These are phyloP conservation scores for Minunthozetes semirufus DNA, from an alignment of 2,888 invertebrate species.

Conservation along the genomic window DNA sequence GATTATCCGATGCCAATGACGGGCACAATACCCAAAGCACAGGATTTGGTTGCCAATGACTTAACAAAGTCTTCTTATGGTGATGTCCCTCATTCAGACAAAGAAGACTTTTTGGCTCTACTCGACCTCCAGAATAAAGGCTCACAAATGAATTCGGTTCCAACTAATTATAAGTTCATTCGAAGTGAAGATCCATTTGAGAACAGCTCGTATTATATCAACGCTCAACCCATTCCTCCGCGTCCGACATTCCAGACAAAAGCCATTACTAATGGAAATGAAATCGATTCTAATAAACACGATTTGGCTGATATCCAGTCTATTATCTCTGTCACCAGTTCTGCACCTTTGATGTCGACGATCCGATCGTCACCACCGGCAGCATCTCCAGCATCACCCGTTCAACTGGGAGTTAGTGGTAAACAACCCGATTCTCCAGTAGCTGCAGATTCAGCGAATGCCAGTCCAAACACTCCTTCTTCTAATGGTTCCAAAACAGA, in stretches of 20 bases:
- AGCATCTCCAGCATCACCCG: slow-evolving; percentile 39
- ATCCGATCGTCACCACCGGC: slow-evolving; percentile 41
- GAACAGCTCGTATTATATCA: slow-evolving; percentile 42
- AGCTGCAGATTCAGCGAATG: slow-evolving; percentile 44
- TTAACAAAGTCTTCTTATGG: neutral
- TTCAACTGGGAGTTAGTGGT: slow-evolving; percentile 25
- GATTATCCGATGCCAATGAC: slow-evolving; percentile 14
- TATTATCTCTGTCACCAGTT: slow-evolving; percentile 67
- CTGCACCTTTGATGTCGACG: slow-evolving; percentile 34
- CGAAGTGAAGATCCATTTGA: slow-evolving; percentile 42
- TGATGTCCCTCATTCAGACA: slow-evolving; percentile 44
- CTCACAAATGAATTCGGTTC: slow-evolving; percentile 36
- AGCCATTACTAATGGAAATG: neutral
- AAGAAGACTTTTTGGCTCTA: slow-evolving; percentile 73
- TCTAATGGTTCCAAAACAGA: slow-evolving; percentile 22
- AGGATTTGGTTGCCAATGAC: neutral
- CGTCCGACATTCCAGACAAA: slow-evolving; percentile 18
- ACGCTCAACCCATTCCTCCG: slow-evolving; percentile 40
- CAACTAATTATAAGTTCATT: slow-evolving; percentile 26
- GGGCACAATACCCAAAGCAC: slow-evolving; percentile 12
- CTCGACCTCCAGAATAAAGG: slow-evolving; percentile 60
- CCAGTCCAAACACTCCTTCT: slow-evolving; percentile 40
- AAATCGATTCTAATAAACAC: slow-evolving; percentile 38
- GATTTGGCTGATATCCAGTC: slow-evolving; percentile 80
- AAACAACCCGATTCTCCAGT: slow-evolving; percentile 39